Conservation (phyloP, 2,113 vertebrate genomes). For the Grammomys dolichurus region DNA sequence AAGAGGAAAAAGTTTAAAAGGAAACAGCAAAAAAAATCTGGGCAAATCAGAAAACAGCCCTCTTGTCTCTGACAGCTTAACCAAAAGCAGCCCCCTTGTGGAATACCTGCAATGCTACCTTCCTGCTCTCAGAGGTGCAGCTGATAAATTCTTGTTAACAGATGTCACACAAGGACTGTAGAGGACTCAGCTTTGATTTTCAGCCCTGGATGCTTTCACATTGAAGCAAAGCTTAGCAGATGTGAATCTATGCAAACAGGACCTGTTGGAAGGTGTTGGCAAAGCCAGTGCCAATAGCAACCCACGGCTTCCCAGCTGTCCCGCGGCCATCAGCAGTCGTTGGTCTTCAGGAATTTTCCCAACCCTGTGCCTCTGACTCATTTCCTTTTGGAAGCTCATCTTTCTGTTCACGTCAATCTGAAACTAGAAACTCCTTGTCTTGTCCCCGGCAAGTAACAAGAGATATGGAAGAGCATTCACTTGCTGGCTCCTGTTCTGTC, state of each 20-base stretch:
- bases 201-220: not conserved
- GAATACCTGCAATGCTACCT: not conserved
- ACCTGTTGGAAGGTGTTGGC: not conserved
- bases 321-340: not conserved
- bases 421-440: not conserved
- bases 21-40: not conserved
- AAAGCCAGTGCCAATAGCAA: not conserved
- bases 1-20: not conserved
- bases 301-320: not conserved
- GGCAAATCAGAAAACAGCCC: not conserved
- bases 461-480: rapidly evolving
- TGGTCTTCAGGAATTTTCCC: slow-evolving; percentile 53
- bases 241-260: not conserved
- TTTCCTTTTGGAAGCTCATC: slow-evolving; percentile 30
- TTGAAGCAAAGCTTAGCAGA: not conserved
- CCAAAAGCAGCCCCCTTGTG: not conserved
- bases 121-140: not conserved
- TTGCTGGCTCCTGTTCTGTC: not conserved
- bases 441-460: rapidly evolving
- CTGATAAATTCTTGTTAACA: not conserved
- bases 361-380: slow-evolving; percentile 68
- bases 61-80: not conserved
- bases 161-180: not conserved
- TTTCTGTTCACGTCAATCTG: not conserved
- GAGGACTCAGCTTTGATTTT: rapidly evolving